phyloP scores from a whole-genome alignment of 2,113 vertebrate species.

The Pteruthius melanotis region DNA sequence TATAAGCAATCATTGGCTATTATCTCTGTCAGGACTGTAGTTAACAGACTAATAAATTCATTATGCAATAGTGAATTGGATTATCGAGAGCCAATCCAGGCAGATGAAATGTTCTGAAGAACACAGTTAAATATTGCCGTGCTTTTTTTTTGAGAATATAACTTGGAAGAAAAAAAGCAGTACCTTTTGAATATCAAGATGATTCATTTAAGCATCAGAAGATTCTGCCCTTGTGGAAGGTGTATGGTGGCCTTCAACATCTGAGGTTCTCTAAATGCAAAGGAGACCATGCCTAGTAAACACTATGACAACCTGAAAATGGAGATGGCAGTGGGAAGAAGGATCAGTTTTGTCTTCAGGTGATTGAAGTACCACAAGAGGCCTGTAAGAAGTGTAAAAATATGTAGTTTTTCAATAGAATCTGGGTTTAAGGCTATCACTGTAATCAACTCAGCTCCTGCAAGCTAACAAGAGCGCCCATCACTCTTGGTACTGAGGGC shows the following conservation, averaged over 20 bases:
- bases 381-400: not conserved
- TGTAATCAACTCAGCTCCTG: not conserved
- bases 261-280: not conserved
- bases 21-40: not conserved
- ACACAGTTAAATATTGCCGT: not conserved
- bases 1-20: not conserved
- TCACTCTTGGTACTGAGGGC: not conserved
- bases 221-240: not conserved
- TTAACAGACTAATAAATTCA: conserved; percentile 3
- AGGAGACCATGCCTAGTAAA: not conserved
- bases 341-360: not conserved
- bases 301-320: not conserved
- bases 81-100: not conserved
- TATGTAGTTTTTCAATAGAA: not conserved
- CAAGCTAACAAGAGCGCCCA: not conserved
- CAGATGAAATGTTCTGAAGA: not conserved
- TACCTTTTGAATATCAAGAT: not conserved
- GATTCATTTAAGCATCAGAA: not conserved
- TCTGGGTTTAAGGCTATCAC: not conserved
- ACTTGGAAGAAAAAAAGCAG: not conserved
- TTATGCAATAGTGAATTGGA: not conserved
- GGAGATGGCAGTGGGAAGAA: not conserved
- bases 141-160: not conserved
- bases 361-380: not conserved
- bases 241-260: not conserved